Evolutionary conservation across 2,888 invertebrate species (phyloP).

Genomic region (Athripsodes cinereus): DNA sequence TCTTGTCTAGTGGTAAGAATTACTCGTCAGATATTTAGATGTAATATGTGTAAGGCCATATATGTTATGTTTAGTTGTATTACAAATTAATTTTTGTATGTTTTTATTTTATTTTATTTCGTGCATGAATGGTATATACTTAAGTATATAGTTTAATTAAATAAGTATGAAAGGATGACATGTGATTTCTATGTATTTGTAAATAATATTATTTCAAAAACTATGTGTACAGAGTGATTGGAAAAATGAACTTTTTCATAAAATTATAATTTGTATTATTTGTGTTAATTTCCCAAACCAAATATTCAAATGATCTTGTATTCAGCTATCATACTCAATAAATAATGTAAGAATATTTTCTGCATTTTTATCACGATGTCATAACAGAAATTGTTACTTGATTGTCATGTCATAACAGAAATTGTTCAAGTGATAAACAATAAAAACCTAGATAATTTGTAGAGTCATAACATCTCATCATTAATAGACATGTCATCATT

Average conservation of each 20-base stretch:
- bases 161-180: background rate
- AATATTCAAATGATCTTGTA: too few relatives aligned
- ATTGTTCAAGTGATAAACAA: too few relatives aligned
- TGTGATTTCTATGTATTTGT: constrained; percentile 21
- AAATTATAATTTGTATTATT: background rate
- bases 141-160: background rate
- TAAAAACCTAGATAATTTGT: too few relatives aligned
- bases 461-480: too few relatives aligned
- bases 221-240: constrained; percentile 28
- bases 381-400: too few relatives aligned
- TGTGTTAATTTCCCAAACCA: background rate
- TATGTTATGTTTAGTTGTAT: constrained; percentile 24
- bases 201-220: constrained; percentile 26
- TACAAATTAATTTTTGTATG: constrained; percentile 19
- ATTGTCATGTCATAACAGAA: too few relatives aligned
- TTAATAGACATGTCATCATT: too few relatives aligned
- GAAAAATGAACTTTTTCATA: constrained; percentile 26
- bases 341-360: too few relatives aligned
- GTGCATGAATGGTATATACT: constrained; percentile 12
- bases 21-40: constrained; percentile 19
- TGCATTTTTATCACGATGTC: too few relatives aligned
- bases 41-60: constrained; percentile 25
- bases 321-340: too few relatives aligned
- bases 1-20: constrained; percentile 19
- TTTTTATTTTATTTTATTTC: constrained; percentile 24